Percentiles rank a stretch among this genome's conserved stretches.
These are phyloP conservation scores for Scolopax bukidnonensis DNA, from an alignment of 2,797 vertebrate genomes.

Conservation along the genomic window DNA sequence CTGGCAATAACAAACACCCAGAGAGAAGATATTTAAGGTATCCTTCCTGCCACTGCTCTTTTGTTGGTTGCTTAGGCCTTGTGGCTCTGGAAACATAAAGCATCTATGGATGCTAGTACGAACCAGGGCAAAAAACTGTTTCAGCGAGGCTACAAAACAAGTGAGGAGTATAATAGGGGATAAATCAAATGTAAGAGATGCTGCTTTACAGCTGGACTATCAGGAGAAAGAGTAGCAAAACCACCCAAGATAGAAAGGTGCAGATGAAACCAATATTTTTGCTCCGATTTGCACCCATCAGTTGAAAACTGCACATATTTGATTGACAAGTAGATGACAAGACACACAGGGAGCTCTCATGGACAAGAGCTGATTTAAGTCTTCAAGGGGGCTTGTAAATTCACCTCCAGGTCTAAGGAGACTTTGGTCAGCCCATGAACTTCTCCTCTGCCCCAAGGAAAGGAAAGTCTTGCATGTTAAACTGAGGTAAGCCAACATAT, in stretches of 20 bases:
- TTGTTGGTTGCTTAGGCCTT: not conserved
- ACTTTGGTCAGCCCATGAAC: not conserved
- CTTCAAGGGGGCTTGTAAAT: not conserved
- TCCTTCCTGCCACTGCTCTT: not conserved
- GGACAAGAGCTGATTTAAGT: not conserved
- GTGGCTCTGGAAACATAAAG: not conserved
- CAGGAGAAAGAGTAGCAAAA: not conserved
- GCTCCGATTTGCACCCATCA: not conserved
- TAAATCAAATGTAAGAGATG: not conserved
- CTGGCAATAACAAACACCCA: not conserved
- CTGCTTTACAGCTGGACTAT: not conserved
- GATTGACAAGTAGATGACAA: not conserved
- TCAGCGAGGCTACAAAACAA: fast-evolving
- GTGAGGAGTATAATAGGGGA: not conserved
- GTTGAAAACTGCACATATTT: not conserved
- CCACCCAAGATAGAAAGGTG: not conserved
- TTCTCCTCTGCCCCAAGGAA: not conserved
- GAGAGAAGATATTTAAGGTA: not conserved
- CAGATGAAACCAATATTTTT: not conserved
- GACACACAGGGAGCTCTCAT: not conserved
- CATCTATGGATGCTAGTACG: not conserved
- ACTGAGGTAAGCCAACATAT: not conserved
- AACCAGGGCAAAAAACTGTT: not conserved
- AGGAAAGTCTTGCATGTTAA: not conserved
- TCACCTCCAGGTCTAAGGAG: not conserved